Evolutionary conservation across 1,140 invertebrate species (phyloP), one percentile per base, ranked within the genome.

Genomic region (Lethrus apterus): DNA sequence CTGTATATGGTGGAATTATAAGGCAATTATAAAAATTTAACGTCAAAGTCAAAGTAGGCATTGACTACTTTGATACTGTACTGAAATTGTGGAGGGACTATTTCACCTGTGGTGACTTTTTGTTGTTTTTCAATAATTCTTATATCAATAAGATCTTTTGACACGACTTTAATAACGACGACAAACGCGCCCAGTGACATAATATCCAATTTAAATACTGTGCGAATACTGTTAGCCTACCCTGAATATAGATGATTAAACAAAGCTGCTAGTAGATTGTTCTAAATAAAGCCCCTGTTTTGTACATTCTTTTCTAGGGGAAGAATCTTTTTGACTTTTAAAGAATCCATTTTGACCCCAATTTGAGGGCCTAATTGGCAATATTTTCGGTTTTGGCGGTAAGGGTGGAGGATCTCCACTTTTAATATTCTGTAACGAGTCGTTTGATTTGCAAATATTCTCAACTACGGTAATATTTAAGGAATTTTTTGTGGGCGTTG

Each of bases 251-350:
- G n/a, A n/a, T n/a, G n/a, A n/a, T 65, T 64, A 78, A 48, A 79
- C 77, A 68, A 79, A 79, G 64, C 77, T 80, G 58, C 77, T 78
- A 50, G 73, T 76, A 15, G 76, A 70, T 53, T 78, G 73, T 49
- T 80, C 77, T 10, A 80, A 60, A 59, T 77, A 79, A 18, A 73
- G 68, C 31, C 57, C 51, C 55, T 69, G 38, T 59, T 69, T 47
- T 24, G 30, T 47, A 38, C 54, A 54, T 42, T 52, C 44, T 50
- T 34, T 59, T 23, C 38, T 41, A 9, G 24, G 20, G 14, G 24
- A 26, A 4, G 21, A 17, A 43, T 34, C 49, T 38, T 38, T 55
- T 47, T 44, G 59, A 42, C 44, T 50, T 56, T 63, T 52, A 57
- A 56, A 44, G 59, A 53, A 53, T 43, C 63, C 53, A 54, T 51